Evolutionary conservation across 2,888 invertebrate genomes (phyloP), one percentile per base, ranked within the genome.

Genomic region (Tetrapedia diversipes): DNA sequence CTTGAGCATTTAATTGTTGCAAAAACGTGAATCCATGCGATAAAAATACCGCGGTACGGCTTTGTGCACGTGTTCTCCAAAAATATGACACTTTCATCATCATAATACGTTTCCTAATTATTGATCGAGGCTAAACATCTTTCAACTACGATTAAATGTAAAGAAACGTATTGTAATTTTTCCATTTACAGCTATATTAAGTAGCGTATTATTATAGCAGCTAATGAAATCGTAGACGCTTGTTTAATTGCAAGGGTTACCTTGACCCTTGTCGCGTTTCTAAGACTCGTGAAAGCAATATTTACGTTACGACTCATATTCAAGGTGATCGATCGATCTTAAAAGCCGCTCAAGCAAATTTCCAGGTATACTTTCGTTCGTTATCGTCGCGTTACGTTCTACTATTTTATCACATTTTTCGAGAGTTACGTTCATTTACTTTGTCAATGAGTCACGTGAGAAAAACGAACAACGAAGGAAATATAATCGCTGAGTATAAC

Each of bases 31-130:
- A 61, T 22, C 51, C 53, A 24, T 10, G 29, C 24, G 59, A 43
- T 73, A 79, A 72, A 79, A 79, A 79, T 78, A 79, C 29, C 78
- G 16, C 69, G 73, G 37, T 39, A 49, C 47, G 60, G 24, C 29
- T 72, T 68, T 77, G 53, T 72, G 41, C 79, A 79, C 79, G 79
- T 78, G 79, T 65, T 72, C 67, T 59, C 77, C 71, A 37, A 78
- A 78, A 78, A 78, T 77, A 77, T 78, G 63, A 72, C 78, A 78
- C 77, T 78, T 67, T 78, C 78, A 59, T 77, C 72, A 67, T 63
- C 63, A n/a, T 34, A 43, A 34, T 41, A 22, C 34, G 24, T 73
- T 63, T 67, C 45, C 56, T 67, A 65, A 61, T 72, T 54, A 73
- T 61, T 76, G 41, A 56, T 27, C 59, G 69, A 37, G 49, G 67